A percentile compares a stretch with the other conserved stretches of the same genome.
Evolutionary conservation across 2,888 invertebrate genomes (phyloP).

Genomic region (Diarsia brunnea): DNA sequence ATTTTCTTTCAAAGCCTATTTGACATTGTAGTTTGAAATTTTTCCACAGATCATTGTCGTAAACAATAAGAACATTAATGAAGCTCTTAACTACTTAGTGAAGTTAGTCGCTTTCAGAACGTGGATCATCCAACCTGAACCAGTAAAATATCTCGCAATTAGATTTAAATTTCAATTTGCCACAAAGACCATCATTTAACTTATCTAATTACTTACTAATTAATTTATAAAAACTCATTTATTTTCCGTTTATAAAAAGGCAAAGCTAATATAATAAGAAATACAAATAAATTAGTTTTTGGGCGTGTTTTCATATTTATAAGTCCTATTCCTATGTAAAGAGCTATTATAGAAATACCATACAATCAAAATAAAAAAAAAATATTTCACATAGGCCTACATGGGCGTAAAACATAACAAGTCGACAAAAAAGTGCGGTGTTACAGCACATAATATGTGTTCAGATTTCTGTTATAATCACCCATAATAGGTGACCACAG

Average conservation of each 20-base stretch:
- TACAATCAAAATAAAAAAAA: background rate
- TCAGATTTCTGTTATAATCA: too few relatives aligned
- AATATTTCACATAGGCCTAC: too few relatives aligned
- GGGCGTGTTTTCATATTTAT: background rate
- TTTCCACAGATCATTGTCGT: background rate
- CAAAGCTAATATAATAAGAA: constrained; percentile 16
- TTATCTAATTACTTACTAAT: constrained; percentile 49
- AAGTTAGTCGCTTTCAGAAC: background rate
- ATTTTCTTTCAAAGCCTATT: background rate
- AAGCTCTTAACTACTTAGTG: background rate
- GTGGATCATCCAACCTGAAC: background rate
- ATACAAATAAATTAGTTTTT: constrained; percentile 21
- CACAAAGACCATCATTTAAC: constrained; percentile 40
- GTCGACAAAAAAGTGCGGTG: too few relatives aligned
- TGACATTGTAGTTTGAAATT: background rate
- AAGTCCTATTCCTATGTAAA: background rate
- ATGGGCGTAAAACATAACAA: too few relatives aligned
- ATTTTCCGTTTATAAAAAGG: constrained; percentile 23
- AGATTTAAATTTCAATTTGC: constrained; percentile 30
- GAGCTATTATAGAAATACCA: background rate
- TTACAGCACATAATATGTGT: too few relatives aligned
- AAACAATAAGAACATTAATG: background rate
- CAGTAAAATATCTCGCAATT: constrained; percentile 21
- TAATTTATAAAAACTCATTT: constrained; percentile 49
- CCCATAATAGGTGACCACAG: too few relatives aligned